Base-by-base conservation (phyloP, 2,797 vertebrate species). In the Eulemur coronatus region DNA sequence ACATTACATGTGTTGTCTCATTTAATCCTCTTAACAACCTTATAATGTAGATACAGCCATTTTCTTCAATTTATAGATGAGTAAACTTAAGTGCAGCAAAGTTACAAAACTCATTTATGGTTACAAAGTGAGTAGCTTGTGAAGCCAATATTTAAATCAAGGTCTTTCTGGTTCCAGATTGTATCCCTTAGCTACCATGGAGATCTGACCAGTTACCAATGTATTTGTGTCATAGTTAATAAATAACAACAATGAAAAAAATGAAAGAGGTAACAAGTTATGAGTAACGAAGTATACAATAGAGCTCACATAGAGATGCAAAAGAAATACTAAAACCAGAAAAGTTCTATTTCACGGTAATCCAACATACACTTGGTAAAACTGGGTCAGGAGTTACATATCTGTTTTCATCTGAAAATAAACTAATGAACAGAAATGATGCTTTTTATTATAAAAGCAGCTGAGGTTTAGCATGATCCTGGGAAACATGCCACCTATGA, bases 371-470 rank as follows among this genome's bases (percentile, higher is more conserved):
- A 61, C 22, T 92, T 12, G 50, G 33, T 33, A 57, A 22, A 94
- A 38, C 24, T 48, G 33, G 50, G 55, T 82, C 35, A 72, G 28
- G 75, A 93, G 70, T 22, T 59, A 57, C n/a, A 61, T 50, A 41
- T 41, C 48, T 86, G 70, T 75, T 87, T 92, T 89, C 76, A 61
- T 70, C 72, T 72, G 84, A 79, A 96, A 95, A 84, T 70, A 55
- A 35, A 75, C 80, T 43, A 61, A 90, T n/a, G 59, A 94, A 78
- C 33, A 90, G 75, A 89, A 91, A 82, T 63, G 63, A 78, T 52
- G 26, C 26, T 94, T 63, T 63, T 90, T 59, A 84, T 72, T 75
- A 33, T 20, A 87, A 88, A 89, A 88, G 72, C 63, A 91, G 82
- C 61, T 35, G 86, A 96, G 63, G 26, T 35, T 67, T 59, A 78